Evolutionary conservation across 2,113 vertebrate species (phyloP), one percentile per base, ranked within the genome.

Genomic region (Pithys albifrons): DNA sequence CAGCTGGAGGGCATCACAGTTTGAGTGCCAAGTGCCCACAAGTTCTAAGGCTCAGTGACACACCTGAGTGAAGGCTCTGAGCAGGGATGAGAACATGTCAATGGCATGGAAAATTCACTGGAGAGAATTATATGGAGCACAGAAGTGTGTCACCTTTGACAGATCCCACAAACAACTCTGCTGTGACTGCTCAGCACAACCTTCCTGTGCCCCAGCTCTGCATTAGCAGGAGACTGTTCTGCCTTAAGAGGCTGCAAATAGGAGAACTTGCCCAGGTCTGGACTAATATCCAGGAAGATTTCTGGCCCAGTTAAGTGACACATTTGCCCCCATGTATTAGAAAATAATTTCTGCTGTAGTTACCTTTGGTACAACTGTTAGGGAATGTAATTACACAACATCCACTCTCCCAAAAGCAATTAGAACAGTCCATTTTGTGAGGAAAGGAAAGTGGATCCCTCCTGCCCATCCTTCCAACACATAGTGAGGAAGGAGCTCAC

Each of bases 81-180:
- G n/a, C 27, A 81, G 28, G 29, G 6, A 51, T 27, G 52, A 45
- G 59, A 74, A n/a, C 13, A 5, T 1, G 12, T 35, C 59, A 93
- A 22, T 8, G 43, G 49, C n/a, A 54, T 0, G 8, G 45, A 75
- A 75, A 72, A 58, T 6, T 4, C 49, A 27, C 9, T 19, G 28
- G 41, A 61, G 46, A 66, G 65, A 74, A 62, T 18, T 12, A 24
- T 1, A 20, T 0, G 6, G 41, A n/a, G 39, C 2, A 11, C 41
- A 65, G 51, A 33, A 72, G 62, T 13, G 31, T 0, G 0, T 18
- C 5, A 6, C 1, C 1, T 65, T 48, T 43, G 39, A 28, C 23
- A 59, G 39, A n/a, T n/a, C 29, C 58, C 15, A 7, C 54, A 49
- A 9, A 6, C 27, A 66, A 16, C 64, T 66, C 45, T 69, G 33